Base-by-base conservation (phyloP, 1,140 invertebrate species). In the Amyelois transitella region DNA sequence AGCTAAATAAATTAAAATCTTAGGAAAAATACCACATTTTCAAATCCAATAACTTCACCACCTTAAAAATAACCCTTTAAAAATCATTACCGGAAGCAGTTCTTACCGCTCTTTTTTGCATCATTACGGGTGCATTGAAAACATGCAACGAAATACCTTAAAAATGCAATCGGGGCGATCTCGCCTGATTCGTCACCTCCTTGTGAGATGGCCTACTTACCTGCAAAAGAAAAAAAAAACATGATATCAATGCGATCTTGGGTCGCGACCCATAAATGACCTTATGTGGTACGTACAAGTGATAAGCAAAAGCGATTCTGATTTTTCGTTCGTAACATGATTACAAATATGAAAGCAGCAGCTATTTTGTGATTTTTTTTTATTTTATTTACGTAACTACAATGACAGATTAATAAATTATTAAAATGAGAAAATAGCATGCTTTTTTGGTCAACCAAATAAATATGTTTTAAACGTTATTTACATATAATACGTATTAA, bases 201-300 rank as follows among this genome's bases (percentile, higher is more conserved):
- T n/a, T n/a, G n/a, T 8, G 19, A 21, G 65, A 70, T 77, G 77
- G 67, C 77, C 79, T 83, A 83, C 81, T 86, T 86, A 83, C 81
- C 81, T 83, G 79, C 19, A 79, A 84, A 62, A 71, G 79, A 77
- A 79, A 80, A 78, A 70, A 85, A 81, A 78, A 73, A 77, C 75
- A 78, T 81, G 77, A 85, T 86, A 86, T 83, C 80, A 81, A 81
- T 81, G 79, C 69, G 63, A 62, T 58, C 64, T 66, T 53, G 51
- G 65, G 75, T 76, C 72, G 62, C 66, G 82, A 83, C 77, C 80
- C 69, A 80, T 66, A 72, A 80, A 75, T 81, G 78, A 83, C 77
- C 82, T 75, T 64, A 68, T 63, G 63, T 28, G 47, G 43, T 51
- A 60, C n/a, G 12, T 14, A 6, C 50, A 69, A 72, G 55, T 52